A percentile compares a stretch with the other conserved stretches of the same genome.
These are phyloP conservation scores for Amblyjoppa fuscipennis DNA, from an alignment of 2,888 invertebrate genomes.

Conservation along the genomic window DNA sequence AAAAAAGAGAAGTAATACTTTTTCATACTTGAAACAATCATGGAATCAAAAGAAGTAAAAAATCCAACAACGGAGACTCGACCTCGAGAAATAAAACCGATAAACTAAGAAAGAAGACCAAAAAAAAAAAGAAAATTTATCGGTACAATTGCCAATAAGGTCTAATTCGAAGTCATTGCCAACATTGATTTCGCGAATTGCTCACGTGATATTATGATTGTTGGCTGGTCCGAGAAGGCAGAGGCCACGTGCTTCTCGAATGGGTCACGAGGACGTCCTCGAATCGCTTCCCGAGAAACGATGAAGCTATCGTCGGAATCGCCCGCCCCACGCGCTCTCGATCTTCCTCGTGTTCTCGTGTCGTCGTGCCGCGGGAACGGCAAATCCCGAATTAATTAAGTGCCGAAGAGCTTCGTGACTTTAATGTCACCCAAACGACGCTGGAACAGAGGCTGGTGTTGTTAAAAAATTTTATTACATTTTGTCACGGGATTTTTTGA, in stretches of 20 bases:
- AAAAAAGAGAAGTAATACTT: background rate
- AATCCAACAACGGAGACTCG: background rate
- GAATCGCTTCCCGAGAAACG: conserved; percentile 10
- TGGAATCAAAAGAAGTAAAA: background rate
- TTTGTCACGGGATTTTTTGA: conserved; percentile 27
- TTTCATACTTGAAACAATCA: too few relatives aligned
- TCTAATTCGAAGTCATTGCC: background rate
- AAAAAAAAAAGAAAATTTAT: background rate
- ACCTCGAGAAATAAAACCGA: background rate
- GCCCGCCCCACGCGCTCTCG: conserved; percentile 22
- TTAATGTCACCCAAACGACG: background rate
- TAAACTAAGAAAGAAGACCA: background rate
- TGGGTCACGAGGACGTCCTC: conserved; percentile 21
- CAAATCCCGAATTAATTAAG: background rate
- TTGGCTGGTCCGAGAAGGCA: background rate
- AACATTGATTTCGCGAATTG: conserved; percentile 3
- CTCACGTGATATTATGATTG: conserved; percentile 14
- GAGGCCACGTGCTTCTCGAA: conserved; percentile 47
- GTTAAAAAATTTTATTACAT: conserved; percentile 47
- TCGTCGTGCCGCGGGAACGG: conserved; percentile 19
- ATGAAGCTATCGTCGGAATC: conserved; percentile 17
- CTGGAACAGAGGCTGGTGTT: conserved; percentile 49
- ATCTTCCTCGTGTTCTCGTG: background rate
- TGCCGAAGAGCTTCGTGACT: conserved; percentile 18
- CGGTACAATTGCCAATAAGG: conserved; percentile 4